Conservation (phyloP, 2,888 invertebrate species). For the Ptychoptera contaminata region DNA sequence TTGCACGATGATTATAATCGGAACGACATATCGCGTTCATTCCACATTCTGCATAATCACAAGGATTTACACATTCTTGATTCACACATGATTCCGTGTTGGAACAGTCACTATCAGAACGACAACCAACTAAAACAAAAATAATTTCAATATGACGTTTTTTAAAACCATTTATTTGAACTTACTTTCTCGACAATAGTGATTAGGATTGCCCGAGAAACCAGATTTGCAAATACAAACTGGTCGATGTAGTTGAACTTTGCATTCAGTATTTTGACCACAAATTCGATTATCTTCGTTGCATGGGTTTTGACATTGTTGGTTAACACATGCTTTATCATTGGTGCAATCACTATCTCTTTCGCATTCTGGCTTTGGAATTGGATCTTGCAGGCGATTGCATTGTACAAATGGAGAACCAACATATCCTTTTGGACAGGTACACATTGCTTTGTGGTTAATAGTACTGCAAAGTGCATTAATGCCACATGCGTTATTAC, state of each 20-base stretch:
- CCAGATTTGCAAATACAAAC: constrained; percentile 69
- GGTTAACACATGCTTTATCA: constrained; percentile 65
- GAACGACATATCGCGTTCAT: constrained; percentile 59
- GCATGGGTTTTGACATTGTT: constrained; percentile 62
- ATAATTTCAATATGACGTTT: not conserved
- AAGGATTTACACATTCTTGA: constrained; percentile 65
- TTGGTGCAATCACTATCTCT: constrained; percentile 66
- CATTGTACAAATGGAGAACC: constrained; percentile 69
- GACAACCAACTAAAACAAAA: constrained; percentile 54
- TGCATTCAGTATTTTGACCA: constrained; percentile 62
- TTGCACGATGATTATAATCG: constrained; percentile 58
- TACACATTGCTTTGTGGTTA: constrained; percentile 69
- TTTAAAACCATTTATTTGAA: not conserved
- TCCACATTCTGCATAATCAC: constrained; percentile 65
- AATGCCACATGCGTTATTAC: constrained; percentile 64
- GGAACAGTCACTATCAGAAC: constrained; percentile 71
- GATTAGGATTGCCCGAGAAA: constrained; percentile 69
- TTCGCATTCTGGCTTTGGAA: constrained; percentile 57
- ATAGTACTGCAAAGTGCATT: constrained; percentile 66
- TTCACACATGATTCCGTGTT: constrained; percentile 68
- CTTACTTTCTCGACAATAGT: constrained; percentile 58
- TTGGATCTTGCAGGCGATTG: constrained; percentile 32
- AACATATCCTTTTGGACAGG: constrained; percentile 60
- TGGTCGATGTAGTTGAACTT: constrained; percentile 63
- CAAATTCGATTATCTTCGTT: constrained; percentile 44